Evolutionary conservation across 2,888 invertebrate species (phyloP).

Genomic region (Apamea sordens): DNA sequence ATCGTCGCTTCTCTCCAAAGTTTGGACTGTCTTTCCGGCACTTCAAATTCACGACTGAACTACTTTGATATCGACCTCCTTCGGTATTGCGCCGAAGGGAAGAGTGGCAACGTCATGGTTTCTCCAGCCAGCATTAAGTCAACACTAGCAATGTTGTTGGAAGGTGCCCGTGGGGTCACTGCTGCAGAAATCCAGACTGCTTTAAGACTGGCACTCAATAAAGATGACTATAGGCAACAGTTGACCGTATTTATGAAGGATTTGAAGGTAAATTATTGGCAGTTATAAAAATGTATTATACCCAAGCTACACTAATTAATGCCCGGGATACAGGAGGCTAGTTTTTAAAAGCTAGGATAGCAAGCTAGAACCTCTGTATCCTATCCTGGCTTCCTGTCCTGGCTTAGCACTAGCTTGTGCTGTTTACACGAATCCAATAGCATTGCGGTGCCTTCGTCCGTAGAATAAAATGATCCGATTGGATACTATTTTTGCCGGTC

Average conservation of each 20-base stretch:
- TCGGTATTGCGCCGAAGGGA: conserved; percentile 81
- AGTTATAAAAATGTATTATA: not conserved
- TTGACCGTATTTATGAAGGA: conserved; percentile 75
- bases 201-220: conserved; percentile 88
- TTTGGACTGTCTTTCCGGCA: conserved; percentile 67
- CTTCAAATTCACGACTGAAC: conserved; percentile 81
- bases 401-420: not conserved
- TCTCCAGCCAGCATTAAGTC: conserved; percentile 93
- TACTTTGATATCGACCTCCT: conserved; percentile 90
- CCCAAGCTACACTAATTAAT: not conserved
- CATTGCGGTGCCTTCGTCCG: not conserved
- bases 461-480: not conserved
- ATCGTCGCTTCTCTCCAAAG: conserved; percentile 70
- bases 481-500: not conserved
- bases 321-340: not conserved
- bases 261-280: conserved; percentile 74
- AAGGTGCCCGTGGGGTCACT: conserved; percentile 90
- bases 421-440: not conserved
- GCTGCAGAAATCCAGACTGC: conserved; percentile 90
- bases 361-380: not conserved
- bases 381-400: not conserved
- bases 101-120: conserved; percentile 90
- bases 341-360: not conserved
- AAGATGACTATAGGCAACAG: conserved; percentile 80
- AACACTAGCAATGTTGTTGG: conserved; percentile 91